Percentiles rank a stretch among this genome's conserved stretches.
Conservation (phyloP, 2,797 vertebrate genomes). For the Phoeniculus purpureus region DNA sequence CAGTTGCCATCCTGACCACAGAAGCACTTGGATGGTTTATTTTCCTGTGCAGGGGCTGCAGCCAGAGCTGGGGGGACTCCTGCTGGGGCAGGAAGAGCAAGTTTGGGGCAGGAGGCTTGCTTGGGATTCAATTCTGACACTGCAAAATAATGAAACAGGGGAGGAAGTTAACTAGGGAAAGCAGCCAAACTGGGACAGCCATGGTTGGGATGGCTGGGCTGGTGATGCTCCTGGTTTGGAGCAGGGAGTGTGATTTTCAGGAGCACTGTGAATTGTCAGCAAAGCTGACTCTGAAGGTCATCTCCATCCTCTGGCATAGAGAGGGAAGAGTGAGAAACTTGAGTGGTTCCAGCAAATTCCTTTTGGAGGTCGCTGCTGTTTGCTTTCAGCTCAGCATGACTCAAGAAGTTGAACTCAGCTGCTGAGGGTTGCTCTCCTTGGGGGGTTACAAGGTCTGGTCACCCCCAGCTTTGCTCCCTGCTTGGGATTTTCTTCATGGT, state of each 20-base stretch:
- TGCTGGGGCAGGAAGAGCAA: neutral
- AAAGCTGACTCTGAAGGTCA: neutral
- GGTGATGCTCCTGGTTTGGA: neutral
- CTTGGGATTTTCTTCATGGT: neutral
- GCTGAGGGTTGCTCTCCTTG: neutral
- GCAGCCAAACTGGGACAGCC: neutral
- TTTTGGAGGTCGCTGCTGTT: neutral
- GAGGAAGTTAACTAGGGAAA: neutral
- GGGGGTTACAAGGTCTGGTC: accelerated
- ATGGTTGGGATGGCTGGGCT: neutral
- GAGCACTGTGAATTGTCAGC: neutral
- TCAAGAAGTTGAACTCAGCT: neutral
- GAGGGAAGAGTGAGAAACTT: neutral
- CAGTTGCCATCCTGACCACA: neutral
- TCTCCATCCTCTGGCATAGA: neutral
- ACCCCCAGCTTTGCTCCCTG: neutral
- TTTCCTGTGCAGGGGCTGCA: neutral
- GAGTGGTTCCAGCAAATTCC: neutral
- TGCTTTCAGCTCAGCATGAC: neutral
- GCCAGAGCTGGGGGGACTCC: neutral
- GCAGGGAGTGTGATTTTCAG: neutral
- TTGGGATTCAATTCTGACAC: neutral
- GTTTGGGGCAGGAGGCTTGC: neutral
- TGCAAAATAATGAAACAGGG: neutral
- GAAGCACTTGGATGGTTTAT: neutral